Evolutionary conservation across 2,113 vertebrate genomes (phyloP).

Genomic region (Zonotrichia leucophrys): DNA sequence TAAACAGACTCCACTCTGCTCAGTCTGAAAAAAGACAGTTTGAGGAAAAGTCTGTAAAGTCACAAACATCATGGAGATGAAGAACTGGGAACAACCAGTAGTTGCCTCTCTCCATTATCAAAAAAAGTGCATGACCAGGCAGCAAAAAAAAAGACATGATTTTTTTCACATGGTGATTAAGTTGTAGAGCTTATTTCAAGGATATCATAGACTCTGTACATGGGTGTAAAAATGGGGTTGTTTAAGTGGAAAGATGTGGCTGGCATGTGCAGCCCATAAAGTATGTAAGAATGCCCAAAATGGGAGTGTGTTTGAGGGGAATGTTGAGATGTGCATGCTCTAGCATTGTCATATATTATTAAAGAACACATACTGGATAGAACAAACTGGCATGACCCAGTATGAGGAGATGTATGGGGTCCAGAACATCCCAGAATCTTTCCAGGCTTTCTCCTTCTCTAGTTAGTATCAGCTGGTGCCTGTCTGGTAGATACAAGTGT

Average conservation of each 20-base stretch:
- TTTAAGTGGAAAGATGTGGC: neutral
- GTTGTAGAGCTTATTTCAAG: neutral
- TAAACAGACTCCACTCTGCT: neutral
- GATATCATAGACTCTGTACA: neutral
- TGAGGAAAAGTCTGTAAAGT: neutral
- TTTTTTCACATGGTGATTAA: neutral
- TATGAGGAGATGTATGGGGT: neutral
- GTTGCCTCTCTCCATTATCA: neutral
- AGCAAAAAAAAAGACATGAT: neutral
- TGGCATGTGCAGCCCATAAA: neutral
- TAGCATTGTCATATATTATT: neutral
- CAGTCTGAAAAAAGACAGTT: neutral
- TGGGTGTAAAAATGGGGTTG: neutral
- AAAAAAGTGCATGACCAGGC: neutral
- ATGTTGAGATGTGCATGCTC: neutral
- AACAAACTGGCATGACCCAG: neutral
- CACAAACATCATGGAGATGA: rapidly evolving
- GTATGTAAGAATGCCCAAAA: rapidly evolving
- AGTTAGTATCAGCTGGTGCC: neutral
- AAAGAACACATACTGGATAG: neutral
- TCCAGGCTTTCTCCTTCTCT: neutral
- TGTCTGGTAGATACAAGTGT: neutral
- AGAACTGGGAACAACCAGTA: neutral
- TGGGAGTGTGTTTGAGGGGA: neutral
- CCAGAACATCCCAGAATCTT: neutral